Conservation (phyloP, 2,797 vertebrate genomes). For the Microctenopoma lineatum region DNA sequence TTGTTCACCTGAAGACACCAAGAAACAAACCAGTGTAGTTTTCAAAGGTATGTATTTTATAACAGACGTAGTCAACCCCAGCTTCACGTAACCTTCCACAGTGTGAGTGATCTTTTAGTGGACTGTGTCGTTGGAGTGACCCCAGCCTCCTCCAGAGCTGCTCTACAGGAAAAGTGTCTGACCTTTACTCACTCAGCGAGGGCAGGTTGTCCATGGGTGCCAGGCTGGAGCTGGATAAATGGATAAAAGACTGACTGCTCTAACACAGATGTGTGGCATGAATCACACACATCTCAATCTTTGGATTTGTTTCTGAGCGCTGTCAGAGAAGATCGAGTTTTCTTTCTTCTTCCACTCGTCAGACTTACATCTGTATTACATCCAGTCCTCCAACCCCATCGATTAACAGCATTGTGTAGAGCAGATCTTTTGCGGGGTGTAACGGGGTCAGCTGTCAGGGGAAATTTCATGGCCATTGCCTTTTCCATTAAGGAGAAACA, state of each 20-base stretch:
- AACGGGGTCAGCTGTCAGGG: slow-evolving; percentile 66
- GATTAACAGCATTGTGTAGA: slow-evolving; percentile 65
- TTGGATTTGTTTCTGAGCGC: slow-evolving; percentile 3
- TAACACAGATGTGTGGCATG: slow-evolving; percentile 5
- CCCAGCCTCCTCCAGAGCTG: slow-evolving; percentile 19
- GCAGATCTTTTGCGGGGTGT: slow-evolving; percentile 56
- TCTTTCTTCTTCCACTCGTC: slow-evolving; percentile 18
- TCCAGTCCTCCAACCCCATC: slow-evolving; percentile 42
- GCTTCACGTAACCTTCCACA: background rate
- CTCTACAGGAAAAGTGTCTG: slow-evolving; percentile 31
- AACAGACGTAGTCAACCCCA: background rate
- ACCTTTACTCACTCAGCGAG: slow-evolving; percentile 57
- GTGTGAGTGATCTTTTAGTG: background rate
- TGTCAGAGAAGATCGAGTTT: background rate
- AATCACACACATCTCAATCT: slow-evolving; percentile 11
- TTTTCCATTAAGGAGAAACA: slow-evolving; percentile 76
- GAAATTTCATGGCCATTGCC: slow-evolving; percentile 78
- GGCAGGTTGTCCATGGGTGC: slow-evolving; percentile 34
- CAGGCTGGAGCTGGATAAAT: slow-evolving; percentile 17
- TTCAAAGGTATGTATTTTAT: slow-evolving; percentile 3
- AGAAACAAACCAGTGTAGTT: background rate
- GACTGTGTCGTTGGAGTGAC: slow-evolving; percentile 22
- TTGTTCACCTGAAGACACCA: background rate
- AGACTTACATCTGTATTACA: slow-evolving; percentile 63
- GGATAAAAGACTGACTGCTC: slow-evolving; percentile 11